Base-by-base conservation (phyloP, 2,888 invertebrate genomes). In the Caenorhabditis drosophilae region DNA sequence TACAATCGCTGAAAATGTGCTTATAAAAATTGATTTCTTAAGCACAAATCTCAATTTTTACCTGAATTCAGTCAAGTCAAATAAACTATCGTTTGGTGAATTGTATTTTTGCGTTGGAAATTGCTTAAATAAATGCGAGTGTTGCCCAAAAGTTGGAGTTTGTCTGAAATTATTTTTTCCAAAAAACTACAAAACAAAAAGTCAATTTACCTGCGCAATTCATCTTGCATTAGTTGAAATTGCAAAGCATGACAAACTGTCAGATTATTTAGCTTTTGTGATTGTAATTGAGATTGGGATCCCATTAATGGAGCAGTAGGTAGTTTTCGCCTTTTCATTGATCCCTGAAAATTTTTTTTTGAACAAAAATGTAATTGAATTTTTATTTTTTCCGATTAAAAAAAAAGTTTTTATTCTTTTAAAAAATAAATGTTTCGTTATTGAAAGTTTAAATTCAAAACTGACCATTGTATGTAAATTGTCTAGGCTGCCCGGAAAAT, bases 301-400 rank as follows among this genome's bases (percentile, higher is more conserved):
- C 70, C 66, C 59, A 70, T 63, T 7, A 67, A 51, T 16, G 69
- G 73, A 20, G 73, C 60, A 15, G 72, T 49, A 27, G 71, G 69
- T 42, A 72, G 44, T 40, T 67, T 54, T 44, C 69, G 27, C 26
- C 75, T 35, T 44, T 64, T 59, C 49, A 60, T 49, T 35, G 53
- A 25, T 26, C 53, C 58, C 62, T 51, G 59, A 59, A 51, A 53
- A 44, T 53, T 36, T 41, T 1, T 23, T 11, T 9, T 7, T 25
- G 6, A 22, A n/a, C 42, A n/a, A 26, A n/a, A n/a, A n/a, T n/a
- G n/a, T n/a, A n/a, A n/a, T n/a, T n/a, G n/a, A n/a, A n/a, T n/a
- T n/a, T n/a, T n/a, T n/a, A n/a, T n/a, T n/a, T n/a, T n/a, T n/a
- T n/a, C n/a, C n/a, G n/a, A n/a, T n/a, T n/a, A n/a, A n/a, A n/a